phyloP scores from a whole-genome alignment of 2,888 invertebrate genomes.

The Hypselothyrea guttata region DNA sequence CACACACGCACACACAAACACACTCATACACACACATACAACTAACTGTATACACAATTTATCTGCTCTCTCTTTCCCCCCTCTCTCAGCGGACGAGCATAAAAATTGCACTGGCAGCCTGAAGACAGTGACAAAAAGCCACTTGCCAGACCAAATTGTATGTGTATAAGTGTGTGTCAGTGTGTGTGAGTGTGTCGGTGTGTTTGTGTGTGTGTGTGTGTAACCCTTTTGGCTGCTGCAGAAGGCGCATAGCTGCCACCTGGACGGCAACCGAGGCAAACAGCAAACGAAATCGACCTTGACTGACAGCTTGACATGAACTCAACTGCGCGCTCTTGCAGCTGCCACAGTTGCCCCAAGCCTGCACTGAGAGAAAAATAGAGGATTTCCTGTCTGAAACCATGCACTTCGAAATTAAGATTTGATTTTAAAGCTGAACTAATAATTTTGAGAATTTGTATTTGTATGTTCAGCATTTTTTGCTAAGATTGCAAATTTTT shows the following conservation, averaged over 20 bases:
- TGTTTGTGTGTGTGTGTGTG: slow-evolving; percentile 6
- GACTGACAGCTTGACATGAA: slow-evolving; percentile 77
- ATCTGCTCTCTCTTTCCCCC: slow-evolving; percentile 37
- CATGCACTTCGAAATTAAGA: too few species aligned
- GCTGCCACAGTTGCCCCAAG: background rate
- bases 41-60: slow-evolving; percentile 32
- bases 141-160: slow-evolving; percentile 54
- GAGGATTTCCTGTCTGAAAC: too few species aligned
- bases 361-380: too few species aligned
- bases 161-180: background rate
- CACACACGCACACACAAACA: slow-evolving; percentile 5
- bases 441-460: too few species aligned
- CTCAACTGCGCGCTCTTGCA: slow-evolving; percentile 64
- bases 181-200: slow-evolving; percentile 1
- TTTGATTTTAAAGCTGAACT: too few species aligned
- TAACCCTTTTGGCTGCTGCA: slow-evolving; percentile 35
- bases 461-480: too few species aligned
- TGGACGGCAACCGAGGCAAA: slow-evolving; percentile 21
- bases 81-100: slow-evolving; percentile 47
- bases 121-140: slow-evolving; percentile 74
- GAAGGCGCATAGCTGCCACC: slow-evolving; percentile 50
- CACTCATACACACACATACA: slow-evolving; percentile 3
- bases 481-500: too few species aligned
- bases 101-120: slow-evolving; percentile 70
- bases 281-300: slow-evolving; percentile 70